phyloP scores from a whole-genome alignment of 1,140 invertebrate species.

The Drosophila ficusphila region DNA sequence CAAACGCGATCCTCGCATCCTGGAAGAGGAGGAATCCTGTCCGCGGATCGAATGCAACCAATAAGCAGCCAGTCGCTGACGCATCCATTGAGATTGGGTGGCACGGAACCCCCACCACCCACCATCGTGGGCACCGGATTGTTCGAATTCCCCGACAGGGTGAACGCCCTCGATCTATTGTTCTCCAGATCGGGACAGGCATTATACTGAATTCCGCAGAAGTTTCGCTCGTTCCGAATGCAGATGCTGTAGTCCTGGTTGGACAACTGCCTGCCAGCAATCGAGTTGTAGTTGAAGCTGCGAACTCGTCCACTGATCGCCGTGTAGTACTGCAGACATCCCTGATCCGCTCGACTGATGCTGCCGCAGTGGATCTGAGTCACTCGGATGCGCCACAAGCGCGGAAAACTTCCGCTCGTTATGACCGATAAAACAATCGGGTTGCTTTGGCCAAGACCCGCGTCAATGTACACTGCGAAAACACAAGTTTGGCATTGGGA shows the following conservation, averaged over 20 bases:
- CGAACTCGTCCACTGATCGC: conserved; percentile 91
- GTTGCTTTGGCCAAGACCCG: conserved; percentile 89
- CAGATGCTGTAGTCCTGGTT: conserved; percentile 96
- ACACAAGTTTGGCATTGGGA: conserved; percentile 10
- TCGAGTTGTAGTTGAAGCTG: conserved; percentile 93
- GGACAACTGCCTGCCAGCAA: conserved; percentile 91
- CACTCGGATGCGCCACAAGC: conserved; percentile 92
- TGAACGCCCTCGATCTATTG: conserved; percentile 88
- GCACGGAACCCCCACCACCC: conserved; percentile 85
- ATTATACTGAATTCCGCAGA: conserved; percentile 94
- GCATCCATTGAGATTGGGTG: conserved; percentile 85
- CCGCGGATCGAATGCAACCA: conserved; percentile 87
- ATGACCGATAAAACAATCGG: conserved; percentile 91
- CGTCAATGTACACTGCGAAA: conserved; percentile 92
- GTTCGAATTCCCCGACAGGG: conserved; percentile 90
- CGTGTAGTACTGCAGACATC: conserved; percentile 92
- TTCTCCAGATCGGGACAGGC: conserved; percentile 88
- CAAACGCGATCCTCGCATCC: conserved; percentile 86
- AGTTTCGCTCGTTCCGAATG: conserved; percentile 93
- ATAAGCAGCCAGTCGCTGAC: conserved; percentile 91
- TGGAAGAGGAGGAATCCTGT: conserved; percentile 72
- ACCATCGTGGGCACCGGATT: conserved; percentile 88
- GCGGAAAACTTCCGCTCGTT: conserved; percentile 90
- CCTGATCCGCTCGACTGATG: conserved; percentile 90
- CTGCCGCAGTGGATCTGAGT: conserved; percentile 91